Evolutionary conservation across 2,113 vertebrate genomes (phyloP).

Genomic region (Columba janthina): DNA sequence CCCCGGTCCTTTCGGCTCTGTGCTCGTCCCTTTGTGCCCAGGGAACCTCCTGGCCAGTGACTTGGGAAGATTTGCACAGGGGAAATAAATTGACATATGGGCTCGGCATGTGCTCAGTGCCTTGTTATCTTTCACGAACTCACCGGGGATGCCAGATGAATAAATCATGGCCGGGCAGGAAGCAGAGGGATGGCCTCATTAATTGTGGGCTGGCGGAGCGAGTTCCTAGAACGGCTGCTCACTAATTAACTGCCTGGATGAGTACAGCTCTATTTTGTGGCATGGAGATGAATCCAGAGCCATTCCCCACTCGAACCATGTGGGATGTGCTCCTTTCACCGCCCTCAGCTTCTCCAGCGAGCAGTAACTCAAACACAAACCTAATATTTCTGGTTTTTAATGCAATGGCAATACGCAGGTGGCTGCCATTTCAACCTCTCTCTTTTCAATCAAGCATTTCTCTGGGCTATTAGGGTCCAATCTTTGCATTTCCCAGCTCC

Average conservation of each 20-base stretch:
- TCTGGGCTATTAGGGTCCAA: neutral
- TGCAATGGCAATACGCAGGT: rapidly evolving
- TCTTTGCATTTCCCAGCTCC: neutral
- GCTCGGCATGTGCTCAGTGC: slow-evolving; percentile 16
- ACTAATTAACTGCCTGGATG: slow-evolving; percentile 61
- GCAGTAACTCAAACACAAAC: neutral
- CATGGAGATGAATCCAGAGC: neutral
- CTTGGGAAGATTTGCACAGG: neutral
- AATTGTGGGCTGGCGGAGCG: slow-evolving; percentile 16
- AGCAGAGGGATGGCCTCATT: slow-evolving; percentile 62
- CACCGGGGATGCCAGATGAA: slow-evolving; percentile 59
- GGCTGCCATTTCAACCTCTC: neutral
- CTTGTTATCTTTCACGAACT: slow-evolving; percentile 40
- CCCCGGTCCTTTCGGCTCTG: rapidly evolving
- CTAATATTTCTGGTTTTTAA: neutral
- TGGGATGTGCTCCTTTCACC: neutral
- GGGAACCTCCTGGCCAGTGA: neutral
- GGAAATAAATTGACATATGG: slow-evolving; percentile 53
- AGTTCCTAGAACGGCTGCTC: neutral
- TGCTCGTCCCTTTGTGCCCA: neutral
- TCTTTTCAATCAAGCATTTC: neutral
- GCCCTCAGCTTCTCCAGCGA: neutral
- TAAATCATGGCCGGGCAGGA: slow-evolving; percentile 71
- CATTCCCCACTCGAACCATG: neutral
- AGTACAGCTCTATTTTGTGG: slow-evolving; percentile 44